Percentiles rank a stretch among this genome's conserved stretches.
These are phyloP conservation scores for Cephalotes varians DNA, from an alignment of 2,888 invertebrate species.

Conservation along the genomic window DNA sequence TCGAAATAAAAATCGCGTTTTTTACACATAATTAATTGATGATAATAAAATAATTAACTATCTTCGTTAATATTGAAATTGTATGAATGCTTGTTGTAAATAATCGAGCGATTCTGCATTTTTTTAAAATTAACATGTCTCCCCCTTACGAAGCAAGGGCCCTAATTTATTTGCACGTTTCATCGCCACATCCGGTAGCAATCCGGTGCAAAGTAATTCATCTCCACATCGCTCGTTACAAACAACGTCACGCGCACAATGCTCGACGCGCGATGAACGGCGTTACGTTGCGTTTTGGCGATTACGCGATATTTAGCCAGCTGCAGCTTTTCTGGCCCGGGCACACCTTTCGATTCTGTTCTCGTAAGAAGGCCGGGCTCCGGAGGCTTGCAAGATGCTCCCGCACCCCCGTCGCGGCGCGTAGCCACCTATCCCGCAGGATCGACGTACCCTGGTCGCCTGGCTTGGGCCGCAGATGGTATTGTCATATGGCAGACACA, in stretches of 20 bases:
- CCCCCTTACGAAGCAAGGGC: not conserved
- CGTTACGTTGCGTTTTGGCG: not conserved
- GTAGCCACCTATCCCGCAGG: conserved; percentile 59
- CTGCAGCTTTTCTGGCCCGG: conserved; percentile 66
- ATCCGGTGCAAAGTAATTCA: not conserved
- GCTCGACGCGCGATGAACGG: not conserved
- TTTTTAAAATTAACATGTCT: not conserved
- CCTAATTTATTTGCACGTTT: not conserved
- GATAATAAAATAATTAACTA: not conserved
- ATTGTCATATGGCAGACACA: conserved; percentile 83
- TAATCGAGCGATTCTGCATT: not conserved
- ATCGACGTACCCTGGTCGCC: conserved; percentile 67
- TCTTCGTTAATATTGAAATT: not conserved
- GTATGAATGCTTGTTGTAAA: not conserved
- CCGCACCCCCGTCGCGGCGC: conserved; percentile 60
- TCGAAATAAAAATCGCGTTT: not conserved
- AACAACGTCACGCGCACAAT: not conserved
- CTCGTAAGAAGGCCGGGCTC: conserved; percentile 70
- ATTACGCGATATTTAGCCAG: conserved; percentile 72
- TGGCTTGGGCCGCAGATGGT: conserved; percentile 82
- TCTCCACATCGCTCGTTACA: not conserved
- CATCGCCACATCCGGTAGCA: not conserved
- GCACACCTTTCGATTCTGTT: conserved; percentile 74
- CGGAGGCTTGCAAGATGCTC: conserved; percentile 77
- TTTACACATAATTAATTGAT: conserved; percentile 6